Evolutionary conservation across 2,888 invertebrate genomes (phyloP), one percentile per base, ranked within the genome.

Genomic region (Synergus itoensis): DNA sequence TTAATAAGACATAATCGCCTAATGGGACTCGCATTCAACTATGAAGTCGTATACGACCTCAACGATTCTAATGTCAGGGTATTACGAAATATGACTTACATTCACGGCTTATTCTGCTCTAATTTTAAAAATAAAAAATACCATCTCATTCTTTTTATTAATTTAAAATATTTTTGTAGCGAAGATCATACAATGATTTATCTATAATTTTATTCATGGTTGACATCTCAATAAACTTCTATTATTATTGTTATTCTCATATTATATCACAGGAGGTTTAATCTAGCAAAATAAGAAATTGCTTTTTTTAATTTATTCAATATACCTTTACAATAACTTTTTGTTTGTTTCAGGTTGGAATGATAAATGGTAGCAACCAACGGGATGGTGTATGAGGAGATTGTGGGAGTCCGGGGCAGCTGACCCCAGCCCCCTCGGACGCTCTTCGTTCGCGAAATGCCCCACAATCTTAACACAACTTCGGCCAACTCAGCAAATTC

Each of bases 391-490:
- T 93, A 93, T 89, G 92, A 93, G 86, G 92, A 92, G 87, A 91
- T 92, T 83, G 91, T 91, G 78, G 91, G 92, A 80, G 89, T 92
- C 84, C 89, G 92, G 91, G 92, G 91, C 89, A 93, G 93, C 92
- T 93, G 92, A 93, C 93, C 93, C 90, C 92, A 92, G 89, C 92
- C 92, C 82, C 92, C 92, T 87, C 92, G 91, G 84, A 92, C 89
- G 82, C 90, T 92, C 76, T 88, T 92, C 79, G 89, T 88, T 88
- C 89, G 90, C 88, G 91, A 91, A 81, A 91, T 92, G 91, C 89
- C 92, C 87, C 91, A 91, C 86, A 91, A 91, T 83, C 85, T 91
- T 79, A 91, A 91, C 85, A 88, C 89, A 83, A 88, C 89, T 87
- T 92, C 91, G 85, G 89, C 91, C 85, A 92, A 90, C 85, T 88